Base-by-base conservation (phyloP, 2,113 vertebrate genomes). In the Trematocara unimaculatum region DNA sequence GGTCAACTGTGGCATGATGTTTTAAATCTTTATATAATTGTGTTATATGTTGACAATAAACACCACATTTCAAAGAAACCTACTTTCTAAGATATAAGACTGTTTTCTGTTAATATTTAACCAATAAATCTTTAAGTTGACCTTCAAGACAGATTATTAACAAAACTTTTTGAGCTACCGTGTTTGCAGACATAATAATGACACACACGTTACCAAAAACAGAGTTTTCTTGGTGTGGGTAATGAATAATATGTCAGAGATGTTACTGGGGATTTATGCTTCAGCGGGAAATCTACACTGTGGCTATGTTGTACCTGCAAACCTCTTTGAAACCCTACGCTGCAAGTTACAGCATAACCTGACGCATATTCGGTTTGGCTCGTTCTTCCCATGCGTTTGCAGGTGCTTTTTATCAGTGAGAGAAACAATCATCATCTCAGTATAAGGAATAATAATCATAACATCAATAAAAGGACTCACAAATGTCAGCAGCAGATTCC, bases 81-180 rank as follows among this genome's bases (percentile, higher is more conserved):
- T 38, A 20, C 10, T 67, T 38, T 67, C 33, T 38, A 64, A 64
- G 60, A 20, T 64, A 20, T 64, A 13, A n/a, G 60, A 64, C 18
- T 38, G 18, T 64, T 64, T 64, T 64, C 33, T 38, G 33, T 67
- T 20, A 38, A 38, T 67, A n/a, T 67, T 67, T 67, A 67, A 67
- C 33, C 11, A 20, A 67, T 38, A 67, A 38, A 67, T 67, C 33
- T 67, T 67, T 67, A 3, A 67, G 18, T 38, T 67, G 60, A 8
- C 18, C 60, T 67, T 67, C 11, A 67, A 67, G 33, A 38, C 11
- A 67, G 60, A 67, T 67, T 8, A 20, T 2, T 3, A 38, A 38
- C 60, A 67, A 67, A 38, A 2, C 0, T 0, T 64, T 64, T 64
- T 5, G 60, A 38, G 10, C 17, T 5, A 7, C 6, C 1, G 4